A percentile compares a stretch with the other conserved stretches of the same genome.
Evolutionary conservation across 2,113 vertebrate species (phyloP).

Genomic region (Festucalex cinctus): DNA sequence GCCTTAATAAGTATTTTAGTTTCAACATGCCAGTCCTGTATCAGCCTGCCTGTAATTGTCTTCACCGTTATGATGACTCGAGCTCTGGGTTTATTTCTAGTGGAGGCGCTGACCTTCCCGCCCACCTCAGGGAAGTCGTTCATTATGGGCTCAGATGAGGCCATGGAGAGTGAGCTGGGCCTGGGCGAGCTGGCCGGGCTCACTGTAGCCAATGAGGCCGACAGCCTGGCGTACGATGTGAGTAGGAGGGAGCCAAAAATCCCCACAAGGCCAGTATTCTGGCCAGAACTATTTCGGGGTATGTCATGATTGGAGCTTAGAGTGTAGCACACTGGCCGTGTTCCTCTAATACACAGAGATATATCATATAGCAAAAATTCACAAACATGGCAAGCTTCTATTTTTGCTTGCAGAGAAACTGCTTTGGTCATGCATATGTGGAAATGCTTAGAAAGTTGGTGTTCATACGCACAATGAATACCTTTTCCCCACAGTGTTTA

Average conservation of each 20-base stretch:
- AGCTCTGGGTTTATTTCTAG: constrained; percentile 57
- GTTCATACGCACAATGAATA: not conserved
- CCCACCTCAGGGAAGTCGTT: constrained; percentile 94
- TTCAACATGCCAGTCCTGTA: not conserved
- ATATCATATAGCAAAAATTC: not conserved
- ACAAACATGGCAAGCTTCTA: constrained; percentile 5
- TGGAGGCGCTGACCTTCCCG: constrained; percentile 93
- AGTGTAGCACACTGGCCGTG: not conserved
- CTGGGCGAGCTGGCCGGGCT: constrained; percentile 95
- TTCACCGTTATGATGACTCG: not conserved
- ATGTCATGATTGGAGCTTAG: not conserved
- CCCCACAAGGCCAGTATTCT: not conserved
- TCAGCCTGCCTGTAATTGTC: not conserved
- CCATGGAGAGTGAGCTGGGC: constrained; percentile 90
- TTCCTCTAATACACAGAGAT: not conserved
- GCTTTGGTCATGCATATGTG: not conserved
- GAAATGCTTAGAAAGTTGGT: not conserved
- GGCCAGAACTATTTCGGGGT: constrained; percentile 5
- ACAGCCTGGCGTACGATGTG: constrained; percentile 90
- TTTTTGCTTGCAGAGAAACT: constrained; percentile 16
- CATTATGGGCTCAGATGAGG: constrained; percentile 92
- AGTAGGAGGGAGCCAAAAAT: constrained; percentile 57
- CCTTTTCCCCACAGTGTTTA: not conserved
- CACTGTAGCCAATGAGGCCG: constrained; percentile 97
- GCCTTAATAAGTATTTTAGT: not conserved